Base-by-base conservation (phyloP, 1,140 invertebrate species). In the Parapsyche elsis region DNA sequence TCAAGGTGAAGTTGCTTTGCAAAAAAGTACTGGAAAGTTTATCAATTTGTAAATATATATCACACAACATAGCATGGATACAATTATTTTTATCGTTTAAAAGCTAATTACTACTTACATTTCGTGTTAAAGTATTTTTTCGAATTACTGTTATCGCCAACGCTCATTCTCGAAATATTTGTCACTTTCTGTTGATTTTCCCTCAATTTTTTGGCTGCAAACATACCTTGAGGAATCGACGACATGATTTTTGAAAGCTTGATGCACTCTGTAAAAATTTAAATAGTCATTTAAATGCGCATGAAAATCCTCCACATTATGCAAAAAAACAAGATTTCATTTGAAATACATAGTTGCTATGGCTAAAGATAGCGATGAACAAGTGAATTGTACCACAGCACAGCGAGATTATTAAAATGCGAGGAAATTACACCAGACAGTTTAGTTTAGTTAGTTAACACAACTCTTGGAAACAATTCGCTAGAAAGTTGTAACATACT, bases 101-200 rank as follows among this genome's bases (percentile, higher is more conserved):
- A 76, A 61, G 73, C 26, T 19, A 81, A 78, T 70, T 38, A 53
- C n/a, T n/a, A n/a, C 79, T 76, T 78, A 83, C 82, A 61, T 81
- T 80, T 83, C 5, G 80, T 78, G 76, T 70, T 75, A 78, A 78
- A 83, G 23, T 81, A 83, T 53, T 83, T 81, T n/a, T 83, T 73
- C 12, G 80, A 81, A 71, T 70, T 44, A 26, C 14, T 44, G 24
- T 38, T 71, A 21, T 83, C 82, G 5, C 49, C 64, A 21, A 57
- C 78, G 5, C 23, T 78, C 16, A 81, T 81, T 21, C 78, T 80
- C 0, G 82, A 59, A 23, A 83, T 23, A 9, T 45, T 38, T 59
- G 79, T 26, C 0, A 12, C 21, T 21, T 76, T 77, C 12, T 81
- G 78, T 75, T 78, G 70, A 67, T 81, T 81, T 57, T 83, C 80